A percentile compares a stretch with the other conserved stretches of the same genome.
These are phyloP conservation scores for Apis laboriosa DNA, from an alignment of 1,140 invertebrate genomes.

Conservation along the genomic window DNA sequence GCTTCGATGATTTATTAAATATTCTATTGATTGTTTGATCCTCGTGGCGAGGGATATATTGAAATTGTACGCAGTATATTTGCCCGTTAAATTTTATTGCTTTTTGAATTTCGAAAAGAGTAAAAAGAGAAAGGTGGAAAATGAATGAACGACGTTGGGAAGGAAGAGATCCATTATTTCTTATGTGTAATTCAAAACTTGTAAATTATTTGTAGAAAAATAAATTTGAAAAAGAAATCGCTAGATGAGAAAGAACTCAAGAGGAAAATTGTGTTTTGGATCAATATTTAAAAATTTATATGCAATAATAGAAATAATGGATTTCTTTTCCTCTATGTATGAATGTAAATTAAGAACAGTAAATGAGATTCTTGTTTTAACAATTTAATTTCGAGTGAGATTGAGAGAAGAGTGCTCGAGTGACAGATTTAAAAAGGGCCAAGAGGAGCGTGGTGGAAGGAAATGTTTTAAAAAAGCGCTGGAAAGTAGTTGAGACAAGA, in stretches of 20 bases:
- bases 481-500: not conserved
- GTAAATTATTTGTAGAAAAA: not conserved
- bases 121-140: not conserved
- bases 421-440: slow-evolving; percentile 3
- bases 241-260: no score
- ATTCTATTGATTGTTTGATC: not conserved
- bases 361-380: not conserved
- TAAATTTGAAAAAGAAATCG: no score
- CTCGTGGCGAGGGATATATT: not conserved
- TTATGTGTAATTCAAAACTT: not conserved
- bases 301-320: no score
- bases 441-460: not conserved
- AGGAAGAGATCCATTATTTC: no score
- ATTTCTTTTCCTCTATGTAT: no score
- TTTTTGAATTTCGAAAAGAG: not conserved
- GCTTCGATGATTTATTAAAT: not conserved
- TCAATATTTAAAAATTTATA: no score
- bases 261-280: no score
- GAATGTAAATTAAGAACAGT: no score
- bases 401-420: not conserved
- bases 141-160: no score
- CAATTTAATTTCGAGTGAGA: not conserved
- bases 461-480: no score
- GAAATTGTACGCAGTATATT: not conserved
- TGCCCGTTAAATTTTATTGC: not conserved